These are phyloP conservation scores for Smithornis capensis DNA, from an alignment of 2,113 vertebrate genomes.

Conservation along the genomic window DNA sequence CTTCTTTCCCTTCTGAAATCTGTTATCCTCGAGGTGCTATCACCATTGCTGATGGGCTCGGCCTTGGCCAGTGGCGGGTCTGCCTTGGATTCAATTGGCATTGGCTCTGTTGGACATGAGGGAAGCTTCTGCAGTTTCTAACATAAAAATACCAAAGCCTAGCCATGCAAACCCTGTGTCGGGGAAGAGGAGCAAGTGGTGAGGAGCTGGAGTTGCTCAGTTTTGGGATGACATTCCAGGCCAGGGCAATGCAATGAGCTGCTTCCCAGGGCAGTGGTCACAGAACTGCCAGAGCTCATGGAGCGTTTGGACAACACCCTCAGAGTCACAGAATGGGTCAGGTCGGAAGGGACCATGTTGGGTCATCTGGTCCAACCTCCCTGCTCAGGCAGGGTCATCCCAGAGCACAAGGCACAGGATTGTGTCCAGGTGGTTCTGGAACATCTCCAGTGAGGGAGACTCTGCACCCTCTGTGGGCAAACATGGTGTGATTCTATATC, in stretches of 20 bases:
- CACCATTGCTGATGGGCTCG: fast-evolving
- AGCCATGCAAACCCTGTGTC: not conserved
- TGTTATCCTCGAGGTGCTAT: not conserved
- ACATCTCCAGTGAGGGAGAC: not conserved
- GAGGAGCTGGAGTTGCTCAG: not conserved
- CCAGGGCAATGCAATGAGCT: not conserved
- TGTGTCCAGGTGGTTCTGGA: not conserved
- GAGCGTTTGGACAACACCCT: not conserved
- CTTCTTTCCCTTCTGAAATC: not conserved
- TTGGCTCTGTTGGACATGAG: not conserved
- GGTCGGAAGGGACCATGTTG: not conserved
- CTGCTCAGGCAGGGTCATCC: not conserved
- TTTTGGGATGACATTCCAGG: not conserved
- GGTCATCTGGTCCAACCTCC: not conserved
- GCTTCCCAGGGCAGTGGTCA: not conserved
- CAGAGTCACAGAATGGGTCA: not conserved
- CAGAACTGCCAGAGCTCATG: not conserved
- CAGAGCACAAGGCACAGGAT: not conserved
- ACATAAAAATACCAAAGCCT: not conserved
- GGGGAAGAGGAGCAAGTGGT: fast-evolving
- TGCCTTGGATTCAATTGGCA: not conserved
- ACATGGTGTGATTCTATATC: not conserved
- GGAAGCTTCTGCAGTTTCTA: not conserved
- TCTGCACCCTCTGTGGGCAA: not conserved
- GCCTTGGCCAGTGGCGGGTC: not conserved